Percentiles rank a stretch among this genome's conserved stretches.
Evolutionary conservation across 2,797 vertebrate genomes (phyloP).

Genomic region (Margarornis squamiger): DNA sequence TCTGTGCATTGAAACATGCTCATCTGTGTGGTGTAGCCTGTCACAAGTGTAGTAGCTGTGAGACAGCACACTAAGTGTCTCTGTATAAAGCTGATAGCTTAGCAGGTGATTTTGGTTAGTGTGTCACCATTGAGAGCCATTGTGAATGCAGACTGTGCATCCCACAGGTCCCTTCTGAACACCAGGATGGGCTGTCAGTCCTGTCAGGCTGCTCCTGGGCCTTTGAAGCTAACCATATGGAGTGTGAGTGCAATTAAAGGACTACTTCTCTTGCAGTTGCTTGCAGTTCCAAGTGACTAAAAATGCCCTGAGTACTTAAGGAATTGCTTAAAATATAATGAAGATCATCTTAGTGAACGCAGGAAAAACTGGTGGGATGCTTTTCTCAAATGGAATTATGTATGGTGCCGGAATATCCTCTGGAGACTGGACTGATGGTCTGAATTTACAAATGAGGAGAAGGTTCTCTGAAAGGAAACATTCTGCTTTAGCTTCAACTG

Average conservation of each 20-base stretch:
- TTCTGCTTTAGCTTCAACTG: not conserved
- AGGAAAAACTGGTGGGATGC: not conserved
- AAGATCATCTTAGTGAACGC: not conserved
- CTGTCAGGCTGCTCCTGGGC: not conserved
- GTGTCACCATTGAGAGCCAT: not conserved
- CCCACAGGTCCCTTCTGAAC: not conserved
- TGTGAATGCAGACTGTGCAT: not conserved
- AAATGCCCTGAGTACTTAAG: not conserved
- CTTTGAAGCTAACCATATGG: not conserved
- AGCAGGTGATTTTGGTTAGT: not conserved
- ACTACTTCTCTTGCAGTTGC: not conserved
- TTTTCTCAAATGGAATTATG: not conserved
- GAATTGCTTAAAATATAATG: not conserved
- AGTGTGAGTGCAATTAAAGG: not conserved
- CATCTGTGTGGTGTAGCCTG: accelerated
- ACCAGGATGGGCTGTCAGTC: not conserved
- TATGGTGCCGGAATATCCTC: not conserved
- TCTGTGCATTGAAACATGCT: not conserved
- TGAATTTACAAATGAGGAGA: not conserved
- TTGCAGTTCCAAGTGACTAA: not conserved
- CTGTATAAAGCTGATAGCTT: not conserved
- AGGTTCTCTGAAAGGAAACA: not conserved
- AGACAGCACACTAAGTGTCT: not conserved
- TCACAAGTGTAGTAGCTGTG: not conserved
- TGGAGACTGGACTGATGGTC: not conserved